Base-by-base conservation (phyloP, 2,888 invertebrate genomes). In the Malthinus seriepunctatus region DNA sequence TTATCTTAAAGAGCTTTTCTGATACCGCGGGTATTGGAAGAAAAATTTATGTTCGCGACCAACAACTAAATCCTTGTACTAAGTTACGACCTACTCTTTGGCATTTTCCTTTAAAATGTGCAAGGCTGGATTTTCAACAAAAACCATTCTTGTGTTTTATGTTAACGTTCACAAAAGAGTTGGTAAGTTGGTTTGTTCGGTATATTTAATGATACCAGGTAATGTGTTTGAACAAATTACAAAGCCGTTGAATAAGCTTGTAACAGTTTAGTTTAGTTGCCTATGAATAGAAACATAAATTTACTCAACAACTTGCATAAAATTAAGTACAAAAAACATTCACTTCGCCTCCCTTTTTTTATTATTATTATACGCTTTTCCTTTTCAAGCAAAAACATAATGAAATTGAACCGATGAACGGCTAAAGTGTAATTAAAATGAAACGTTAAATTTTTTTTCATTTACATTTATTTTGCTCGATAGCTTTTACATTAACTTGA, bases 11-110 rank as follows among this genome's bases (percentile, higher is more conserved):
- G 56, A 56, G 56, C 59, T 54, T 59, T 62, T 58, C 55, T 55
- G 62, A 59, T 51, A 58, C 62, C 59, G 50, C 54, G 53, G 39
- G 55, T 62, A 62, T 62, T 62, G 62, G 56, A 52, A 55, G 58
- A 48, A 51, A 60, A 56, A 63, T 63, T 63, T 63, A 63, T 63
- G 57, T 54, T 38, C 58, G 58, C 54, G 57, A 45, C 60, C 51
- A 60, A 58, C 60, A 56, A 51, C 60, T 57, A 63, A 63, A 61
- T 63, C 63, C 58, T 51, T 53, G 55, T 34, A 52, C 59, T 51
- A 59, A 62, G 59, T 62, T 62, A 62, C 59, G 63, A 56, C 54
- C 56, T 57, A 60, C 54, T 55, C 60, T 47, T 45, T 33, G 44
- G 32, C 49, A 51, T 62, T 62, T 56, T 56, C 59, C 47, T 52